Base-by-base conservation (phyloP, 2,888 invertebrate species). In the Ectropis crepuscularia region DNA sequence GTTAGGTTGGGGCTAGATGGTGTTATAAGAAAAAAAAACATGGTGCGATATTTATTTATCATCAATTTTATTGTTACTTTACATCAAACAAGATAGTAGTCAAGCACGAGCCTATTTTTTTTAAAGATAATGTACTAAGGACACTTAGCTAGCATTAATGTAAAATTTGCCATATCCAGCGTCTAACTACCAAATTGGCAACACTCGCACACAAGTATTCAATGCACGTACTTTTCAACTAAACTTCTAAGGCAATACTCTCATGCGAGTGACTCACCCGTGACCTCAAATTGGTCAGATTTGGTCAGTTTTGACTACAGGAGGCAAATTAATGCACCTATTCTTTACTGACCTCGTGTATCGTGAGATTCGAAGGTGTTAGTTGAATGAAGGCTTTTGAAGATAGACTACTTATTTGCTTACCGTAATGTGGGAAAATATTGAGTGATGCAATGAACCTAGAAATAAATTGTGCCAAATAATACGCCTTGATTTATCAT, bases 241-340 rank as follows among this genome's bases (percentile, higher is more conserved):
- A 55, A 50, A 50, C 16, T 42, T 8, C 38, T 36, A 60, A 65
- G 57, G 64, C 64, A 64, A 48, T 47, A 64, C 55, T 60, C 49
- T 42, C 36, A 57, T 53, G 63, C 10, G 47, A 11, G 43, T 72
- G 72, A 70, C 54, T 72, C 76, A 73, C 28, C 41, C 7, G 9
- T 72, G 73, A 77, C 80, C 80, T 79, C 65, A 61, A 72, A 55
- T 57, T 53, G 65, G 63, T 67, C 66, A 72, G 71, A 79, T 80
- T 74, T 70, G 70, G 70, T 48, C 66, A 69, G 66, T 60, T 65
- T 68, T 70, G 60, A 65, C 57, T 64, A 51, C 65, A 63, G 65
- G 60, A 65, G 70, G 63, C 63, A 63, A 69, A 71, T 70, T 78
- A 77, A 77, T 73, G 67, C 65, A 64, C 64, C 69, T 74, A 74